Conservation (phyloP, 2,113 vertebrate genomes). For the pig (Sus scrofa) region T2T-Sscrofa CM000826.6:80315501-80316000, state of each 20-base stretch:
- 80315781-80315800: neutral
- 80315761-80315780: neutral
- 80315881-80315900: neutral
- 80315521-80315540: constrained; percentile 95
- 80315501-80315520: constrained; percentile 96
- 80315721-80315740: neutral
- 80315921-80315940: neutral
- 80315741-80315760: neutral
- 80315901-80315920: neutral
- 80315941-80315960: neutral
- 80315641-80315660: neutral
- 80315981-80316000: neutral
- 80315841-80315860: neutral
- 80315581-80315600: neutral
- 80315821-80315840: neutral
- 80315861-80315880: neutral
- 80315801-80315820: neutral
- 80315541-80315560: constrained; percentile 91
- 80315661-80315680: neutral
- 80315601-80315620: neutral
- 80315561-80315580: neutral
- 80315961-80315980: neutral
- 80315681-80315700: neutral
- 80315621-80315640: neutral
- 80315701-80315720: neutral